Evolutionary conservation across 2,888 invertebrate genomes (phyloP), one percentile per base, ranked within the genome.

Genomic region (Hermaeophaga mercurialis): DNA sequence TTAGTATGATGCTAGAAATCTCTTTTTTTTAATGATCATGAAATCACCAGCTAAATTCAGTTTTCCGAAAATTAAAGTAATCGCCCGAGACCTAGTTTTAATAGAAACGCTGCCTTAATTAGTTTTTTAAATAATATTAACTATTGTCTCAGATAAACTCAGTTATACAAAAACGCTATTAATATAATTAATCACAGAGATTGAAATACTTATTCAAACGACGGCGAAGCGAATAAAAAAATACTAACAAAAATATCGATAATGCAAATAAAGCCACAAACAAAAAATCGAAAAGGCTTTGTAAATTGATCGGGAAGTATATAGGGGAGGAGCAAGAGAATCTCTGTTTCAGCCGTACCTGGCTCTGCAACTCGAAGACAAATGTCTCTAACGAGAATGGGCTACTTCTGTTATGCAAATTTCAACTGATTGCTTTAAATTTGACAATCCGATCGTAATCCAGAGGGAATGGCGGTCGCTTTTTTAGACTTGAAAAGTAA

Each of bases 361-460:
- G 36, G 15, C 9, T 17, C 15, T 17, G 14, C 5, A 34, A 36
- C 7, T n/a, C 33, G 24, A 47, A 53, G 53, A 57, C 53, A 53
- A 57, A 57, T 57, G 44, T 44, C 47, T 53, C 11, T 34, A 57
- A 48, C 53, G 53, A 53, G 48, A 43, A 31, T 44, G 48, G 44
- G 47, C 38, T 53, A 22, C 34, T 44, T 55, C 47, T 53, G 48
- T 33, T 57, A 57, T 57, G 57, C 53, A 57, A 53, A 57, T 57
- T 38, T 12, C 26, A 12, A 9, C 48, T 57, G 57, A 53, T 53
- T 57, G 44, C 57, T 48, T 57, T 39, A 33, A 52, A 48, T 57
- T 47, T 48, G 53, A 43, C 53, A 52, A 56, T 56, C 39, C 50
- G 33, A 45, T 50, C 46, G 52, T 14, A 33, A 56, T 33, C 56